A percentile compares a stretch with the other conserved stretches of the same genome.
phyloP scores from a whole-genome alignment of 2,797 vertebrate genomes.

The Silurus aristotelis region DNA sequence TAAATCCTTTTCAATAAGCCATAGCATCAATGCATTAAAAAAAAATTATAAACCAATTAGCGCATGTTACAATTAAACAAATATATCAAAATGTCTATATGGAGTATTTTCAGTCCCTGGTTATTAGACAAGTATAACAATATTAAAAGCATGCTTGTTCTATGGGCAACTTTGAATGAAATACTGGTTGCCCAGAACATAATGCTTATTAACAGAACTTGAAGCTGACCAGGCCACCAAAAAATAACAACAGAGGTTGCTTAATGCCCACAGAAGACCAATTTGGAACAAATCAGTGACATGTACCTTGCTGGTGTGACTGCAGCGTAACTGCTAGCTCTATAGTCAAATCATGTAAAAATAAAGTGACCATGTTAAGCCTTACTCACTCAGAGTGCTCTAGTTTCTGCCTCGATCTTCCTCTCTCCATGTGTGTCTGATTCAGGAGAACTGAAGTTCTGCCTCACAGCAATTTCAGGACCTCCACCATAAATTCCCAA shows the following conservation, averaged over 20 bases:
- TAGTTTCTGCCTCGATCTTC: slow-evolving; percentile 95
- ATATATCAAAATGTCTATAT: no score
- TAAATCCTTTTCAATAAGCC: neutral
- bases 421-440: slow-evolving; percentile 85
- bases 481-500: slow-evolving; percentile 88
- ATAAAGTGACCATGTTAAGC: neutral
- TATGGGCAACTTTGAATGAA: neutral
- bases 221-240: neutral
- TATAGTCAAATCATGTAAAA: neutral
- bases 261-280: neutral
- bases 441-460: slow-evolving; percentile 83
- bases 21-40: neutral
- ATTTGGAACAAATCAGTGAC: neutral
- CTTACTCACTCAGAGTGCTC: slow-evolving; percentile 80
- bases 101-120: no score
- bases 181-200: neutral
- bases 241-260: neutral
- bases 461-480: slow-evolving; percentile 91
- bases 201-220: slow-evolving; percentile 1
- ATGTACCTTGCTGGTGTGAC: neutral
- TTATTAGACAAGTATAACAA: no score
- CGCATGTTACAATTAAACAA: no score
- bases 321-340: neutral
- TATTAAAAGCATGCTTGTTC: neutral
- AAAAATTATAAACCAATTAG: neutral